phyloP scores from a whole-genome alignment of 2,888 invertebrate genomes.

The Spodoptera exigua region DNA sequence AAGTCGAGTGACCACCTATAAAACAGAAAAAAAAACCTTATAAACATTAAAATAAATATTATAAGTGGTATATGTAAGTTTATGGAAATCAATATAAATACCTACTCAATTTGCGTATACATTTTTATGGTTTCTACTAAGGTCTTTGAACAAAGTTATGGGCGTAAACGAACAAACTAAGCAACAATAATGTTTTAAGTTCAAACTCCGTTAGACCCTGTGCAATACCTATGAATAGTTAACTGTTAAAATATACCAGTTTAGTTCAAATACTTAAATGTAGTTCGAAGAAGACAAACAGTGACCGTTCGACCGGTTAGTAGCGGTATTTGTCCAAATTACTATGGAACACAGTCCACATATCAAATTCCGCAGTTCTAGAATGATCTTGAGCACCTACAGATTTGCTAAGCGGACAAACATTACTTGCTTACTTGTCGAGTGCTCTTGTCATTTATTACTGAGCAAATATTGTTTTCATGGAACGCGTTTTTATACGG shows the following conservation, averaged over 20 bases:
- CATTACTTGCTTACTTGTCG: conserved; percentile 10
- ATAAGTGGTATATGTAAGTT: too few species aligned
- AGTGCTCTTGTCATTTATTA: conserved; percentile 16
- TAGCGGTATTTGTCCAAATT: conserved; percentile 15
- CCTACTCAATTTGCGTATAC: too few species aligned
- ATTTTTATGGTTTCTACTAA: too few species aligned
- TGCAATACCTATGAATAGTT: background rate
- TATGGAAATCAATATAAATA: conserved; percentile 8
- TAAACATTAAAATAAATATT: background rate
- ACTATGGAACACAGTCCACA: too few species aligned
- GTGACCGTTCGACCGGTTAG: conserved; percentile 1
- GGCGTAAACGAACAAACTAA: too few species aligned
- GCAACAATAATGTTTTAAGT: too few species aligned
- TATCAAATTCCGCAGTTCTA: conserved; percentile 10
- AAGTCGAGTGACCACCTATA: conserved; percentile 96
- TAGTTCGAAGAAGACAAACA: conserved; percentile 6
- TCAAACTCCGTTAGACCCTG: too few species aligned
- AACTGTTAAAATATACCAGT: conserved; percentile 18
- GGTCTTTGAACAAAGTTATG: too few species aligned
- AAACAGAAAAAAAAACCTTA: conserved; percentile 9
- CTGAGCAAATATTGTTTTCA: conserved; percentile 45
- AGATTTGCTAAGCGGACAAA: conserved; percentile 24
- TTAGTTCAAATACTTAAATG: conserved; percentile 1
- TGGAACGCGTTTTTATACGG: conserved; percentile 16
- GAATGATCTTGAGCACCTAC: conserved; percentile 11